These are phyloP conservation scores for Accipiter virgatus DNA, from an alignment of 2,113 vertebrate genomes.

Conservation along the genomic window DNA sequence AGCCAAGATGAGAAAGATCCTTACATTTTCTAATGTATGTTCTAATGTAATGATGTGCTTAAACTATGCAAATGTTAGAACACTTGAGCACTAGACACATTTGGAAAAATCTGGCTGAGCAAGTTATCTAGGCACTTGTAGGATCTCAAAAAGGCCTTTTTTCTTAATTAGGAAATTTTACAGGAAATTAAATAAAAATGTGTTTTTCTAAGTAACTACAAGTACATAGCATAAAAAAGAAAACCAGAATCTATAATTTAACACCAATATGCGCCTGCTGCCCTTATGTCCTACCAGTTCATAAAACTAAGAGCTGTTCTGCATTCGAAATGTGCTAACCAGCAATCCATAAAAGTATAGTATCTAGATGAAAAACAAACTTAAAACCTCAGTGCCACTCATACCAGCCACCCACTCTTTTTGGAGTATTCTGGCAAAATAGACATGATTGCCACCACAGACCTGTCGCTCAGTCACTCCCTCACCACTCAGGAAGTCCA, in stretches of 20 bases:
- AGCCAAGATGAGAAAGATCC: not conserved
- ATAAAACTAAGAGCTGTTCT: conserved; percentile 4
- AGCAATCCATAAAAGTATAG: not conserved
- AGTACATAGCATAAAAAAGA: not conserved
- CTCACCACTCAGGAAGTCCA: not conserved
- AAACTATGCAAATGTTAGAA: not conserved
- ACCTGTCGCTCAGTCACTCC: not conserved
- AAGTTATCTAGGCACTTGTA: not conserved
- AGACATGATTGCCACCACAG: not conserved
- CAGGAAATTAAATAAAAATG: conserved; percentile 13
- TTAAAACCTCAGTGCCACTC: not conserved
- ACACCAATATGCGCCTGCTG: not conserved
- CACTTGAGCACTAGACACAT: not conserved
- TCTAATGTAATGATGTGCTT: not conserved
- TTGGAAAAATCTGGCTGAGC: not conserved
- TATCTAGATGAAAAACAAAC: not conserved
- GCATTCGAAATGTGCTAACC: not conserved
- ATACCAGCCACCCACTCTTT: not conserved
- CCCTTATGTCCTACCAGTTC: not conserved
- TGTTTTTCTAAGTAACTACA: conserved; percentile 18
- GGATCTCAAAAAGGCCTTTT: not conserved
- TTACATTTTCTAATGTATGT: not conserved
- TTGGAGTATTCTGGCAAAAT: not conserved
- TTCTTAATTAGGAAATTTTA: not conserved
- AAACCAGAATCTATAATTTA: not conserved